phyloP scores from a whole-genome alignment of 2,797 vertebrate genomes.

The Urocyon cinereoargenteus region DNA sequence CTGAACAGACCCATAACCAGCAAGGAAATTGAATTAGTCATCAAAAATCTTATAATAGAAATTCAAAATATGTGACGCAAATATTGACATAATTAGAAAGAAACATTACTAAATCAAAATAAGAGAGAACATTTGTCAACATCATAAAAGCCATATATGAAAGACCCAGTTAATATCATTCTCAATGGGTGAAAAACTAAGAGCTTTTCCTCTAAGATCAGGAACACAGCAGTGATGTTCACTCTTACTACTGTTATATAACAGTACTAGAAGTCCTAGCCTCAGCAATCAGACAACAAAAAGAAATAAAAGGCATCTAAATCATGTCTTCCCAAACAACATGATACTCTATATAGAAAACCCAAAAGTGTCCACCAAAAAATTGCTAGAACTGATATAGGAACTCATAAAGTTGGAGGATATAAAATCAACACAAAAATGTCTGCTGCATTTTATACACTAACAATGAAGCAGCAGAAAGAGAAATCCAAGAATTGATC shows the following conservation, averaged over 20 bases:
- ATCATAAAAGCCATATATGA: neutral
- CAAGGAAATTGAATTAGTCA: neutral
- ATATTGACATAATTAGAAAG: too few species aligned
- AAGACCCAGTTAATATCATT: neutral
- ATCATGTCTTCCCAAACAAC: neutral
- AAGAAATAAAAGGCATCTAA: neutral
- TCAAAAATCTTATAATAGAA: too few species aligned
- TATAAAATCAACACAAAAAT: neutral
- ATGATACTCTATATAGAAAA: neutral
- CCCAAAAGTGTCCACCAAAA: neutral
- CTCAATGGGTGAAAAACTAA: neutral
- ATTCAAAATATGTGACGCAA: too few species aligned
- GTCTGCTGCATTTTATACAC: neutral
- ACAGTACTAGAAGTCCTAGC: neutral
- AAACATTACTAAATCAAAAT: too few species aligned
- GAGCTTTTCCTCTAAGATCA: neutral
- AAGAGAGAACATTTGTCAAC: neutral
- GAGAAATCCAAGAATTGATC: neutral
- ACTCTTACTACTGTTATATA: neutral
- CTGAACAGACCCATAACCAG: neutral
- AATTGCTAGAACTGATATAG: neutral
- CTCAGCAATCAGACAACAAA: neutral
- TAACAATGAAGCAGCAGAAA: neutral
- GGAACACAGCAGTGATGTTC: neutral
- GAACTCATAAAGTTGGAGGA: neutral